Conservation (phyloP, 2,797 vertebrate species). For the Leuciscus waleckii region DNA sequence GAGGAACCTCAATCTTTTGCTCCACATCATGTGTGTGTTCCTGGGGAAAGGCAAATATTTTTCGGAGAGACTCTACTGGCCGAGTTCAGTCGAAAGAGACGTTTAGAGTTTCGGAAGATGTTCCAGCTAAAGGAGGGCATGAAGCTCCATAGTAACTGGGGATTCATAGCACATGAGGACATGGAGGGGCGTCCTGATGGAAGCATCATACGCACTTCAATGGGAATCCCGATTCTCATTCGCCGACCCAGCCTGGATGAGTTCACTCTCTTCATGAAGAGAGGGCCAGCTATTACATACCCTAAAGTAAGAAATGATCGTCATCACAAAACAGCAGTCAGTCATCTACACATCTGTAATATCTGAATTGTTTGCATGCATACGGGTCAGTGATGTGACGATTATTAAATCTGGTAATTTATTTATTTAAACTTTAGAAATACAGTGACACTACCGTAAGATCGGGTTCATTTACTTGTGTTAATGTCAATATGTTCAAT, state of each 20-base stretch:
- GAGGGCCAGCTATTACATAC: slow-evolving; percentile 84
- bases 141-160: slow-evolving; percentile 75
- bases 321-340: background rate
- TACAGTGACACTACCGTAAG: no score
- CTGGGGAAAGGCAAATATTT: slow-evolving; percentile 70
- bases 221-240: slow-evolving; percentile 73
- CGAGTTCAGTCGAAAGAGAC: slow-evolving; percentile 69
- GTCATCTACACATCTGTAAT: background rate
- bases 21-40: slow-evolving; percentile 26
- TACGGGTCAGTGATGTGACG: background rate
- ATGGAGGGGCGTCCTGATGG: slow-evolving; percentile 79
- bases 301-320: slow-evolving; percentile 82
- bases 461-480: no score
- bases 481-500: background rate
- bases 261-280: slow-evolving; percentile 86
- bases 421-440: background rate
- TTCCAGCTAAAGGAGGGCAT: slow-evolving; percentile 72
- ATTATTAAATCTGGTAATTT: background rate
- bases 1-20: background rate
- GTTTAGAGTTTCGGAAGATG: slow-evolving; percentile 78
- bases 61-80: slow-evolving; percentile 83
- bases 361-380: background rate
- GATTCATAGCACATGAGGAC: slow-evolving; percentile 74
- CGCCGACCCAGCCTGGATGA: slow-evolving; percentile 87
- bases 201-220: slow-evolving; percentile 67